A percentile compares a stretch with the other conserved stretches of the same genome.
Evolutionary conservation across 2,888 invertebrate genomes (phyloP).

Genomic region (Drosophila vallismaia): DNA sequence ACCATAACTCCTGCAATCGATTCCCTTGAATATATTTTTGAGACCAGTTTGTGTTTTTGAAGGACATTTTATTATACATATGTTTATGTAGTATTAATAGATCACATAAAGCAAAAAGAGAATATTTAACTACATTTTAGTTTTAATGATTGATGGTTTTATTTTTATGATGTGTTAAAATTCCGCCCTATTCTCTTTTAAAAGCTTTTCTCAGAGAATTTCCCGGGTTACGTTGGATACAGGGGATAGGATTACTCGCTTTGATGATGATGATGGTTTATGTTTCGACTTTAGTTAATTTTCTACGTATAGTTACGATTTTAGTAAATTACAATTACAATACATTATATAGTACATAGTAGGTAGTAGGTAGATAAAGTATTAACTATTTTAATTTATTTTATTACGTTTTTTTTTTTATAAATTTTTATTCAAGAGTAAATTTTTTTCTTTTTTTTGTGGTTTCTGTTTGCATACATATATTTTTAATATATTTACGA

Average conservation of each 20-base stretch:
- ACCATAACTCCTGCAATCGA: neutral
- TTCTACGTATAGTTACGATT: conserved; percentile 67
- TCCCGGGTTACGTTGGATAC: conserved; percentile 40
- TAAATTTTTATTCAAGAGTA: conserved; percentile 38
- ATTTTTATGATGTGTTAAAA: conserved; percentile 47
- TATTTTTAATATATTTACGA: conserved; percentile 82
- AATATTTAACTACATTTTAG: conserved; percentile 77
- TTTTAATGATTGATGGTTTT: conserved; percentile 52
- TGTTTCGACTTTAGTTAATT: conserved; percentile 57
- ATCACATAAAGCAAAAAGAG: conserved; percentile 82
- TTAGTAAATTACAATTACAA: conserved; percentile 70
- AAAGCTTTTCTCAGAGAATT: conserved; percentile 42
- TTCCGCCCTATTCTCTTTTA: conserved; percentile 40
- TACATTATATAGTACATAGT: conserved; percentile 69
- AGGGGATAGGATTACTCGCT: conserved; percentile 48
- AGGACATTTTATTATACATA: conserved; percentile 74
- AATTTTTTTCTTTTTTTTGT: conserved; percentile 53
- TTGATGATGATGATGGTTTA: conserved; percentile 52
- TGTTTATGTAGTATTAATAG: conserved; percentile 74
- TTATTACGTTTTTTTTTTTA: conserved; percentile 28
- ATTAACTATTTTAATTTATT: conserved; percentile 58
- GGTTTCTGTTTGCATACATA: conserved; percentile 77
- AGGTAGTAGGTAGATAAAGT: conserved; percentile 69
- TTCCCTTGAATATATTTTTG: neutral
- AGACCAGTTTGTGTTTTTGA: conserved; percentile 44